Base-by-base conservation (phyloP, 1,140 invertebrate species). In the Babylonia areolata region DNA sequence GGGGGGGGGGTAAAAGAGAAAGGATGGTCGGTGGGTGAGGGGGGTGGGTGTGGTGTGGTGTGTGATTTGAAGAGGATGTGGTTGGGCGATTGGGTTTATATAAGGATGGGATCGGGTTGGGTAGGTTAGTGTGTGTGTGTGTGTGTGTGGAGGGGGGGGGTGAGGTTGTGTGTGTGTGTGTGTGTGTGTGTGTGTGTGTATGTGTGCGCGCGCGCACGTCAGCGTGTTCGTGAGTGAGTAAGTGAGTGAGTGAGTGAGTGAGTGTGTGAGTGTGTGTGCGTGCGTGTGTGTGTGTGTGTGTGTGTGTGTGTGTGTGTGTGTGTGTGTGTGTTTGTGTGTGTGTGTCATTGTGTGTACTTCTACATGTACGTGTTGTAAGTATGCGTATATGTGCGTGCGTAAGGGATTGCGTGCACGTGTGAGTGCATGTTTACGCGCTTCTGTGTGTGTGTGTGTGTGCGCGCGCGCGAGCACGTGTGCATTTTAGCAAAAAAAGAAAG, bases 61-160 rank as follows among this genome's bases (percentile, higher is more conserved):
- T n/a, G n/a, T n/a, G n/a, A 5, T 6, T 6, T 6, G 3, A n/a
- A 11, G 23, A 5, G 58, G 17, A 23, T 64, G 58, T 11, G 58
- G n/a, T n/a, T n/a, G n/a, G n/a, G n/a, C n/a, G n/a, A n/a, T n/a
- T 54, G 51, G 9, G 51, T 54, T 9, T 54, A 20, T n/a, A n/a
- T n/a, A n/a, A n/a, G n/a, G n/a, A n/a, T n/a, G n/a, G n/a, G n/a
- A n/a, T n/a, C n/a, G n/a, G n/a, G n/a, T n/a, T n/a, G n/a, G n/a
- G n/a, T n/a, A n/a, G n/a, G n/a, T n/a, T n/a, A n/a, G 58, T 64
- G 58, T 64, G 58, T 64, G 58, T 64, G 23, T 64, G 58, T 64
- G 23, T 64, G 58, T 64, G 58, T 23, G 23, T 64, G 17, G 58
- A 5, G 58, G 3, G 23, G 6, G 23, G 17, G 58, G 17, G 58